Evolutionary conservation across 2,113 vertebrate genomes (phyloP).

Genomic region (Ia io): DNA sequence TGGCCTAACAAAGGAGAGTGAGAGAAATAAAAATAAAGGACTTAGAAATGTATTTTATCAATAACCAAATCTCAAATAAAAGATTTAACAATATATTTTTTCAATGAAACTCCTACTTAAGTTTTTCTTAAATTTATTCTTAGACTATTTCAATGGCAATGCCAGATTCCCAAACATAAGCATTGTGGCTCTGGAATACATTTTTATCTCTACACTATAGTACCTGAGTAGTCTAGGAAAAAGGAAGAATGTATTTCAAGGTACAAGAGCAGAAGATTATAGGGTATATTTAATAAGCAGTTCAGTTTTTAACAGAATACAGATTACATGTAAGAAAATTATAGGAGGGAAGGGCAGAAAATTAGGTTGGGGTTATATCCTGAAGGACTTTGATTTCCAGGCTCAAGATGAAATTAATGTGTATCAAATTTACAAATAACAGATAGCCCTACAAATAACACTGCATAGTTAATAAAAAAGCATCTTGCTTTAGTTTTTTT

Average conservation of each 20-base stretch:
- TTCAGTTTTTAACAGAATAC: slow-evolving; percentile 35
- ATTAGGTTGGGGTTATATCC: neutral
- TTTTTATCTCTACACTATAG: neutral
- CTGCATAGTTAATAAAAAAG: slow-evolving; percentile 12
- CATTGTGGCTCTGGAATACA: neutral
- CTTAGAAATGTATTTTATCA: slow-evolving; percentile 31
- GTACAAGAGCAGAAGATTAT: slow-evolving; percentile 3
- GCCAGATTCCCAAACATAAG: neutral
- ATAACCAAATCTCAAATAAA: slow-evolving; percentile 27
- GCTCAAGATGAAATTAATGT: slow-evolving; percentile 10
- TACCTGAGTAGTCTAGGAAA: slow-evolving; percentile 3
- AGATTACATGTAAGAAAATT: slow-evolving; percentile 20
- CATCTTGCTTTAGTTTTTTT: slow-evolving; percentile 43
- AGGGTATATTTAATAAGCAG: slow-evolving; percentile 25
- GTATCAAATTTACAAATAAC: slow-evolving; percentile 41
- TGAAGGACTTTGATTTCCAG: neutral
- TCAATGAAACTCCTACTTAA: slow-evolving; percentile 19
- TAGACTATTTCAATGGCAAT: neutral
- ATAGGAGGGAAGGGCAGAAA: slow-evolving; percentile 29
- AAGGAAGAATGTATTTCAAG: slow-evolving; percentile 18
- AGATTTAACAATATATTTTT: slow-evolving; percentile 44
- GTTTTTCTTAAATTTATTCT: slow-evolving; percentile 28
- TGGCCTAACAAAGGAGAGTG: neutral
- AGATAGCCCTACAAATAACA: slow-evolving; percentile 27
- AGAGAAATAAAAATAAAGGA: neutral